These are phyloP conservation scores for Sander lucioperca DNA, from an alignment of 2,113 vertebrate species.

Conservation along the genomic window DNA sequence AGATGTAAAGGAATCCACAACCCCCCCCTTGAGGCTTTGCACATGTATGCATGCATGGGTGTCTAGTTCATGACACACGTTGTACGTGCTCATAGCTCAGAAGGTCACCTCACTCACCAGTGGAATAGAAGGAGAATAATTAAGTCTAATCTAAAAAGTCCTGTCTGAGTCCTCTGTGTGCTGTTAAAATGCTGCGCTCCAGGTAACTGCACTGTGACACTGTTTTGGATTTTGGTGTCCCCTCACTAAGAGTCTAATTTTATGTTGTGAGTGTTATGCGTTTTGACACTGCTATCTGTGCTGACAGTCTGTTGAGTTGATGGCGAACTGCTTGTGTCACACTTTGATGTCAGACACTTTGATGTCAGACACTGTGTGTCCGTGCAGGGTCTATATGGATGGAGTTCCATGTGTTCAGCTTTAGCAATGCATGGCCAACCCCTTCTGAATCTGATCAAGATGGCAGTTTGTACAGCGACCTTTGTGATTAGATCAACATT, in stretches of 20 bases:
- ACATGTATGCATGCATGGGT: slow-evolving; percentile 88
- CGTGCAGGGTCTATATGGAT: slow-evolving; percentile 28
- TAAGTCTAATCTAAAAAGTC: not conserved
- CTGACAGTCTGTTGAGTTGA: slow-evolving; percentile 12
- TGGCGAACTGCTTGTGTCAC: slow-evolving; percentile 20
- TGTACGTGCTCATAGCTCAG: slow-evolving; percentile 59
- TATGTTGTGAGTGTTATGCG: slow-evolving; percentile 20
- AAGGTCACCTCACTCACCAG: slow-evolving; percentile 56
- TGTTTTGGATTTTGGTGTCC: slow-evolving; percentile 36
- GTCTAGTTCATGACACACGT: slow-evolving; percentile 47
- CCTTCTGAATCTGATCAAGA: slow-evolving; percentile 52
- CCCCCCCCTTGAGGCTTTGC: slow-evolving; percentile 76
- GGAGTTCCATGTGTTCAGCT: slow-evolving; percentile 60
- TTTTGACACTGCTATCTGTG: slow-evolving; percentile 36
- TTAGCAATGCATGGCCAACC: slow-evolving; percentile 63
- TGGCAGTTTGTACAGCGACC: not conserved
- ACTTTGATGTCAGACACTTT: not conserved
- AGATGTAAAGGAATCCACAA: slow-evolving; percentile 48
- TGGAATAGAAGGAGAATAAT: not conserved
- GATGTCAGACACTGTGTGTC: slow-evolving; percentile 10
- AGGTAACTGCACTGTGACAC: not conserved
- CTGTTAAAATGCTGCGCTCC: slow-evolving; percentile 18
- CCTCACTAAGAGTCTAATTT: slow-evolving; percentile 33
- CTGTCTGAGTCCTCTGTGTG: slow-evolving; percentile 9
- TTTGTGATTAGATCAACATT: slow-evolving; percentile 43